phyloP scores from a whole-genome alignment of 2,113 vertebrate genomes.

The Silurus meridionalis region DNA sequence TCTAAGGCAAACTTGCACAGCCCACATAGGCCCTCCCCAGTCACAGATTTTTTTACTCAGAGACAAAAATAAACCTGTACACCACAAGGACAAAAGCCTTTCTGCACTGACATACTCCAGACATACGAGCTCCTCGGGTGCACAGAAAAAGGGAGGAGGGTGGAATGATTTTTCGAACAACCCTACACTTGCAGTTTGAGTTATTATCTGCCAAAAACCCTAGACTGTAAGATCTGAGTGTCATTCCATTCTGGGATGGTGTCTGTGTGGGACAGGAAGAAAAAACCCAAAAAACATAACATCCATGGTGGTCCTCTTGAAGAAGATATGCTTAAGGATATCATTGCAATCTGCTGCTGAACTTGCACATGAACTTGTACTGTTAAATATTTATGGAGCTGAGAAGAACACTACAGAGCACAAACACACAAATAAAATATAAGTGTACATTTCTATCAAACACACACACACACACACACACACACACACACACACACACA shows the following conservation, averaged over 20 bases:
- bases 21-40: neutral
- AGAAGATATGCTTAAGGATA: slow-evolving; percentile 14
- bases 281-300: neutral
- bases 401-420: slow-evolving; percentile 10
- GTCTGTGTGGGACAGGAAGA: slow-evolving; percentile 9
- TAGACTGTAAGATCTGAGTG: slow-evolving; percentile 36
- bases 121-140: slow-evolving; percentile 11
- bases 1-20: neutral
- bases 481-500: neutral
- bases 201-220: slow-evolving; percentile 55
- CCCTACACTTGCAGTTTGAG: slow-evolving; percentile 39
- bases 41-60: neutral
- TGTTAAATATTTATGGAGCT: slow-evolving; percentile 31
- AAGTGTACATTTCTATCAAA: neutral
- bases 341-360: slow-evolving; percentile 4
- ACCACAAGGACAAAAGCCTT: slow-evolving; percentile 8
- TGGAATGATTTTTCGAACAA: slow-evolving; percentile 40
- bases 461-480: neutral
- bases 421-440: neutral
- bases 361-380: slow-evolving; percentile 10
- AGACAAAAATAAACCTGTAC: slow-evolving; percentile 11
- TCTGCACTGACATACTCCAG: slow-evolving; percentile 22
- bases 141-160: neutral
- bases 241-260: slow-evolving; percentile 27
- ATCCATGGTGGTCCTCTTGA: neutral